phyloP scores from a whole-genome alignment of 53 echinoderm and acorn worm species.

The Stichopus horrens region DNA sequence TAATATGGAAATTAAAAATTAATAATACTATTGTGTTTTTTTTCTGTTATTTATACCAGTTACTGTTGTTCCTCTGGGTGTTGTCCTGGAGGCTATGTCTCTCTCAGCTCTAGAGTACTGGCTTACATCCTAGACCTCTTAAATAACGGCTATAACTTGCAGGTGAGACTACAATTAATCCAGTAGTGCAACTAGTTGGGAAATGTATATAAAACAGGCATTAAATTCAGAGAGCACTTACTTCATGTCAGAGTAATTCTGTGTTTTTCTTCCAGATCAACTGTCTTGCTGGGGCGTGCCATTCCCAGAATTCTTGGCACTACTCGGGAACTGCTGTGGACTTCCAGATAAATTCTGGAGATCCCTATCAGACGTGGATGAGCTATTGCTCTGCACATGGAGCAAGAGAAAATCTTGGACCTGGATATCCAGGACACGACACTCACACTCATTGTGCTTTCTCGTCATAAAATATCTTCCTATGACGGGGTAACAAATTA shows the following conservation, averaged over 20 bases:
- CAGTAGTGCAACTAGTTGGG: neutral
- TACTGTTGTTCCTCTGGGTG: conserved; percentile 70
- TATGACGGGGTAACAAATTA: no score
- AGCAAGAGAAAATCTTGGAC: conserved; percentile 72
- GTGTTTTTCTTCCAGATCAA: conserved; percentile 52
- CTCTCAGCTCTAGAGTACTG: conserved; percentile 46
- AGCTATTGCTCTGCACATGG: no score
- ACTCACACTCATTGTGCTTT: conserved; percentile 84
- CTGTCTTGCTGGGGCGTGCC: conserved; percentile 66
- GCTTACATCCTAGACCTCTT: conserved; percentile 57
- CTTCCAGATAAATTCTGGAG: conserved; percentile 51
- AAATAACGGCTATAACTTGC: conserved; percentile 45
- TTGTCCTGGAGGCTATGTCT: conserved; percentile 62
- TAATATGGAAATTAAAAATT: no score
- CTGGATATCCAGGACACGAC: conserved; percentile 62
- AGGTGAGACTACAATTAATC: conserved; percentile 28
- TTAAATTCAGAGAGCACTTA: neutral
- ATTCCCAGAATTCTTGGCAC: conserved; percentile 64
- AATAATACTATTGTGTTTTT: neutral
- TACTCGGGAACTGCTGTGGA: conserved; percentile 80
- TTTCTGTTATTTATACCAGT: conserved; percentile 25
- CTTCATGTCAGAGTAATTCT: neutral
- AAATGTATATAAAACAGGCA: neutral
- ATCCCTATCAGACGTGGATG: conserved; percentile 13
- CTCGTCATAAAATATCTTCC: conserved; percentile 26